Percentiles rank a stretch among this genome's conserved stretches.
phyloP scores from a whole-genome alignment of 2,797 vertebrate species.

The Manis javanica region DNA sequence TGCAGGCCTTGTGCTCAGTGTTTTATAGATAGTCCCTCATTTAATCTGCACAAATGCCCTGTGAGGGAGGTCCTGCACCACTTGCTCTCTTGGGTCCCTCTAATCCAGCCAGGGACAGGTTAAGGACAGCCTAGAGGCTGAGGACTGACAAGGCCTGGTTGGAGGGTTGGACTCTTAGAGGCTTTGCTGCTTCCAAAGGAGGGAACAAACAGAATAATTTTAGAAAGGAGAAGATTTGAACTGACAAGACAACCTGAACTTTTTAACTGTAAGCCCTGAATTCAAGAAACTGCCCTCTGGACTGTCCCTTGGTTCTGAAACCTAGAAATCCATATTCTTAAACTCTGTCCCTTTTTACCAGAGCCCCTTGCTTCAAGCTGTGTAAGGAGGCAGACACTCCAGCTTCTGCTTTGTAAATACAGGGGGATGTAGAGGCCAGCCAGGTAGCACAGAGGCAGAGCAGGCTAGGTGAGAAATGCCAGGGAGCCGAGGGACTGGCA shows the following conservation, averaged over 20 bases:
- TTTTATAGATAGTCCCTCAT: neutral
- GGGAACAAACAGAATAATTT: neutral
- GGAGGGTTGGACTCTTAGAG: neutral
- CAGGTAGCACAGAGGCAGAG: neutral
- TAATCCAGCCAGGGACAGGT: neutral
- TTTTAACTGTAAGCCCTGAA: neutral
- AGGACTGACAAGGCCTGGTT: neutral
- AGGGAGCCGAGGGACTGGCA: neutral
- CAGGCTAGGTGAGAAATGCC: neutral
- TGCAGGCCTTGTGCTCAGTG: neutral
- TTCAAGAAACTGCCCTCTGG: neutral
- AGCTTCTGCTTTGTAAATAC: neutral
- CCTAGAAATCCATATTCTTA: neutral
- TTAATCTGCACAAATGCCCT: neutral
- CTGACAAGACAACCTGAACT: neutral
- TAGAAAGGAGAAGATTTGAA: neutral
- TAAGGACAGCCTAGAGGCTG: neutral
- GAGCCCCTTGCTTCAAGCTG: neutral
- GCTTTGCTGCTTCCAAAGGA: neutral
- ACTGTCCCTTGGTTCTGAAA: neutral
- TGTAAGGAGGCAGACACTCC: neutral
- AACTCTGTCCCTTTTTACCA: neutral
- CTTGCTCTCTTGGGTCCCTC: neutral
- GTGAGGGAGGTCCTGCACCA: neutral
- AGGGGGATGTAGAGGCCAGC: neutral